Conservation (phyloP, 2,888 invertebrate species). For the Teleiodes luculella region DNA sequence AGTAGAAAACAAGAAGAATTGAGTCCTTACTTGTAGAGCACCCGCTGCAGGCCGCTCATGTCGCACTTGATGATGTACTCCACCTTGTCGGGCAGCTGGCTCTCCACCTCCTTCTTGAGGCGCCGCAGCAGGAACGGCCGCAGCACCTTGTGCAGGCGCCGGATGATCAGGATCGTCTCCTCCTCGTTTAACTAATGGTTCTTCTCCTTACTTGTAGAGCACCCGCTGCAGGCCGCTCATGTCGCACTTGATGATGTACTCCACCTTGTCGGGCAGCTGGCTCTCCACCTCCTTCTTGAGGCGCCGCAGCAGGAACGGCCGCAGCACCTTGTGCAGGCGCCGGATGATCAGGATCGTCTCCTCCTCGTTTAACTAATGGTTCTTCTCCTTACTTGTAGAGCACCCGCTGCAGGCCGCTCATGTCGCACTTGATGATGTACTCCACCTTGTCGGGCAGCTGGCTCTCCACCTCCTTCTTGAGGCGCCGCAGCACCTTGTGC, state of each 20-base stretch:
- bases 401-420: too few species aligned
- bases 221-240: slow-evolving; percentile 98
- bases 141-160: slow-evolving; percentile 98
- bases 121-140: slow-evolving; percentile 97
- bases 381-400: too few species aligned
- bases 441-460: too few species aligned
- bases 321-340: slow-evolving; percentile 98
- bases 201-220: slow-evolving; percentile 85
- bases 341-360: slow-evolving; percentile 99
- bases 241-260: slow-evolving; percentile 99
- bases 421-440: too few species aligned
- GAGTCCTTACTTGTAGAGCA: slow-evolving; percentile 87
- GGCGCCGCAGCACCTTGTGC: too few species aligned
- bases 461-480: too few species aligned
- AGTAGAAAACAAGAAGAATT: too few species aligned
- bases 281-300: slow-evolving; percentile 99
- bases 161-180: slow-evolving; percentile 99
- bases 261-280: slow-evolving; percentile 98
- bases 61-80: slow-evolving; percentile 99
- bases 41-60: slow-evolving; percentile 97
- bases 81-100: slow-evolving; percentile 98
- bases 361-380: slow-evolving; percentile 99
- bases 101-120: slow-evolving; percentile 99
- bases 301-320: slow-evolving; percentile 97
- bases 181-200: not conserved